Evolutionary conservation across 2,797 vertebrate genomes (phyloP).

Genomic region (Chelidonichthys spinosus): DNA sequence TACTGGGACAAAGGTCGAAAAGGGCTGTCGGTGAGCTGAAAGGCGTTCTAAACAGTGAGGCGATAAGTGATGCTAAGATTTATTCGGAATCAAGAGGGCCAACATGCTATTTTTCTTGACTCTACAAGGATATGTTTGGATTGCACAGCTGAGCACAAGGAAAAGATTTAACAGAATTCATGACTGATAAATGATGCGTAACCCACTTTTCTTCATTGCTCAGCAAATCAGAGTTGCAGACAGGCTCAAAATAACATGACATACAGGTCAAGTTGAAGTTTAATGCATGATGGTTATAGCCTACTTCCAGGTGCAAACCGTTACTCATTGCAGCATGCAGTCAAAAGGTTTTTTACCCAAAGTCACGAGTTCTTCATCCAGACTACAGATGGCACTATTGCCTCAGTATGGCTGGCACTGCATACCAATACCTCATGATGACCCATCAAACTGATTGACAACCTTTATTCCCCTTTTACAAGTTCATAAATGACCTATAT

Average conservation of each 20-base stretch:
- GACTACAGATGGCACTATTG: slow-evolving; percentile 89
- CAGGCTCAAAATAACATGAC: slow-evolving; percentile 25
- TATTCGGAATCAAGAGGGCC: slow-evolving; percentile 21
- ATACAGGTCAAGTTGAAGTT: slow-evolving; percentile 18
- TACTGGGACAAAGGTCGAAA: slow-evolving; percentile 9
- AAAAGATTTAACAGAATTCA: slow-evolving; percentile 45
- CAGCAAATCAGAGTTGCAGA: slow-evolving; percentile 44
- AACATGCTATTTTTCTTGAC: slow-evolving; percentile 46
- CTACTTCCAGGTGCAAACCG: slow-evolving; percentile 20
- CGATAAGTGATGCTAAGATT: slow-evolving; percentile 28
- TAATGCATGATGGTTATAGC: slow-evolving; percentile 9
- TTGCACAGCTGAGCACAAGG: slow-evolving; percentile 33
- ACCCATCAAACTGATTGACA: slow-evolving; percentile 74
- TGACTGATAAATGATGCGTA: slow-evolving; percentile 35
- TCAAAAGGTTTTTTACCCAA: background rate
- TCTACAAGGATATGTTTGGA: slow-evolving; percentile 53
- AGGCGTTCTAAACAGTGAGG: slow-evolving; percentile 17
- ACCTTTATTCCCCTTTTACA: slow-evolving; percentile 68
- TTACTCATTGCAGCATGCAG: slow-evolving; percentile 29
- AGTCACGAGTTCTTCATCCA: slow-evolving; percentile 56
- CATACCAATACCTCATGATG: slow-evolving; percentile 36
- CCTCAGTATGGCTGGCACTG: slow-evolving; percentile 61
- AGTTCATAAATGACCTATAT: slow-evolving; percentile 68
- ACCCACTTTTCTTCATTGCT: slow-evolving; percentile 9
- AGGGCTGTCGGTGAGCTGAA: slow-evolving; percentile 11